phyloP scores from a whole-genome alignment of 2,888 invertebrate species.

The Oligia strigilis region DNA sequence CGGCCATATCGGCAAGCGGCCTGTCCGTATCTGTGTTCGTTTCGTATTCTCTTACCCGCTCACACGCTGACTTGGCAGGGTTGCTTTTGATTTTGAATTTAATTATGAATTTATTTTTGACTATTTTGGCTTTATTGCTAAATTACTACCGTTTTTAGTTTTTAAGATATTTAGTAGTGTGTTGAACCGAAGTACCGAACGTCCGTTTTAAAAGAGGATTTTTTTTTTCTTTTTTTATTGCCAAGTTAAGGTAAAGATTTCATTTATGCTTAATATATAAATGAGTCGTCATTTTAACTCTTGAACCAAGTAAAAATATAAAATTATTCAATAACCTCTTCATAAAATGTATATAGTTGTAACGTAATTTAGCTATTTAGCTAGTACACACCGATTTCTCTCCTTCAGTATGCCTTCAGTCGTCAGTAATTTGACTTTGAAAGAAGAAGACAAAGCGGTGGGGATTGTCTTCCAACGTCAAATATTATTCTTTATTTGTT shows the following conservation, averaged over 20 bases:
- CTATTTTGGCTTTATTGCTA: background rate
- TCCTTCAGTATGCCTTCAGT: no score
- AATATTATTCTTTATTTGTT: background rate
- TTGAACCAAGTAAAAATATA: background rate
- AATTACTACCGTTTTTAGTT: background rate
- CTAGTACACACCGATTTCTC: no score
- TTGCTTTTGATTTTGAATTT: constrained; percentile 66
- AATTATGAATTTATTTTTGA: constrained; percentile 48
- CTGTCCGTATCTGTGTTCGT: constrained; percentile 82
- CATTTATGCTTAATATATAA: background rate
- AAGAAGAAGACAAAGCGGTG: no score
- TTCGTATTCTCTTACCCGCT: constrained; percentile 85
- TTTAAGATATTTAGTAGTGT: accelerated
- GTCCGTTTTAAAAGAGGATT: accelerated
- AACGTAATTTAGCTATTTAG: background rate
- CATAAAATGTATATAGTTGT: background rate
- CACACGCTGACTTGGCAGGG: constrained; percentile 83
- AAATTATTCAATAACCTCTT: background rate
- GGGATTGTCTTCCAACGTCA: background rate
- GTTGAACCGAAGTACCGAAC: no score
- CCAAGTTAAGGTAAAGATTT: background rate
- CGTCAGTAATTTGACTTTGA: no score
- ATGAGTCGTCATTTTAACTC: background rate
- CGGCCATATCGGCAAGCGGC: constrained; percentile 83
- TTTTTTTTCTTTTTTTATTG: background rate